A percentile compares a stretch with the other conserved stretches of the same genome.
These are phyloP conservation scores for Accipiter virgatus DNA, from an alignment of 2,113 vertebrate species.

Conservation along the genomic window DNA sequence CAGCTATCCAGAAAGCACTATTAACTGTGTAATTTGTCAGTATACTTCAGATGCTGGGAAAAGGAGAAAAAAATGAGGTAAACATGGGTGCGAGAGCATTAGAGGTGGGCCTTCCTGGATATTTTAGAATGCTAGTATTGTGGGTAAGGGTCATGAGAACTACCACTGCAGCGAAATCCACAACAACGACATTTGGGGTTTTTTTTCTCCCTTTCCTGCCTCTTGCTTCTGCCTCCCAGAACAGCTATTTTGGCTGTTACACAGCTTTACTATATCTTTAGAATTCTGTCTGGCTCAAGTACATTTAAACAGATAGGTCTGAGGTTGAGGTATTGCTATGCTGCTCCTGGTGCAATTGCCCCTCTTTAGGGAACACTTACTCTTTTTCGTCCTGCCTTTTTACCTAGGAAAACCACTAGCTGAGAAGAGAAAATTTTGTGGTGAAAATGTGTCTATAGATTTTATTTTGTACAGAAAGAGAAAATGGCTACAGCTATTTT, in stretches of 20 bases:
- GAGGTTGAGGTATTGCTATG: background rate
- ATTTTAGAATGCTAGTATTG: background rate
- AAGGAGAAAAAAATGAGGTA: background rate
- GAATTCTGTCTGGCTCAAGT: conserved; percentile 2
- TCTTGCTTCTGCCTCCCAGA: background rate
- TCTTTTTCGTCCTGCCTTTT: background rate
- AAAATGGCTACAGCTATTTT: background rate
- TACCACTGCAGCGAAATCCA: background rate
- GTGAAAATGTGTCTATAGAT: background rate
- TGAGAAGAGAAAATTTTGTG: background rate
- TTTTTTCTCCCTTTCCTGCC: background rate
- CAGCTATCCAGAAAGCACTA: background rate
- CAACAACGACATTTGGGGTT: background rate
- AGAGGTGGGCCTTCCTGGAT: background rate
- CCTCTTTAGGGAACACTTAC: background rate
- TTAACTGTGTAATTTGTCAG: background rate
- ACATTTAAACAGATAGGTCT: background rate
- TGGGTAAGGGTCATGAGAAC: background rate
- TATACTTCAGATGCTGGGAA: background rate
- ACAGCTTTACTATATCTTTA: background rate
- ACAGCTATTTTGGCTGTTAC: background rate
- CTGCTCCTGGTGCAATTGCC: background rate
- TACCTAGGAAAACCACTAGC: background rate
- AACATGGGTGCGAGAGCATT: background rate
- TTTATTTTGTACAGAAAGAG: conserved; percentile 7